Base-by-base conservation (phyloP, 2,113 vertebrate species). In the Cynocephalus volans region DNA sequence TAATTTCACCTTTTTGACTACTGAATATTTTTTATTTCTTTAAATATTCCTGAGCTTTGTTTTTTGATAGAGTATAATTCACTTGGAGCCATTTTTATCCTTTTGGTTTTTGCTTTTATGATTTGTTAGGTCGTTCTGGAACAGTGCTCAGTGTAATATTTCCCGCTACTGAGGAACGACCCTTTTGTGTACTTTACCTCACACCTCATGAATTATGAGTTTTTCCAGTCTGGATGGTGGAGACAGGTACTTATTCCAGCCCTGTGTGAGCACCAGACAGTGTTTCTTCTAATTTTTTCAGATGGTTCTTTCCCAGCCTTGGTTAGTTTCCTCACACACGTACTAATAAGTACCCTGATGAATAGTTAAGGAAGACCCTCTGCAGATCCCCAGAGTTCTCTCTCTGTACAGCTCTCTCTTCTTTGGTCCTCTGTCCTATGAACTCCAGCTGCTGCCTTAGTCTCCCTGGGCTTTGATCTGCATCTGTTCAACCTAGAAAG, bases 41-140 rank as follows among this genome's bases (percentile, higher is more conserved):
- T 80, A 96, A 94, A 90, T 94, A 96, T 75, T 84, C 45, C 70
- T 94, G 50, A 93, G 6, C 5, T 70, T 94, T 94, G 58, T 86
- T 87, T 52, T 97, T 48, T 75, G 67, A 75, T 88, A n/a, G 12
- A 50, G 33, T 79, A 41, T 50, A 90, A 87, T 92, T 87, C 90
- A 83, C 17, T 83, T 94, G 45, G 52, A 75, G n/a, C 67, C 64
- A 93, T 73, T 90, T 96, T 94, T 81, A 90, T 88, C 21, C 18
- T 70, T 90, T 90, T 65, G 12, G 1, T 52, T 83, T n/a, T 88
- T 81, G 31, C 8, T 83, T 96, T 93, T 82, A 65, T 94, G 88
- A 90, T 96, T 95, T 94, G n/a, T 87, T 87, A 48, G 45, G 9
- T 90, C 23, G 14, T 84, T 93, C 54, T 83, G 54, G n/a, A 90